Percentiles rank a stretch among this genome's conserved stretches.
Conservation (phyloP, 2,113 vertebrate genomes). For the Ardeotis arabs region DNA sequence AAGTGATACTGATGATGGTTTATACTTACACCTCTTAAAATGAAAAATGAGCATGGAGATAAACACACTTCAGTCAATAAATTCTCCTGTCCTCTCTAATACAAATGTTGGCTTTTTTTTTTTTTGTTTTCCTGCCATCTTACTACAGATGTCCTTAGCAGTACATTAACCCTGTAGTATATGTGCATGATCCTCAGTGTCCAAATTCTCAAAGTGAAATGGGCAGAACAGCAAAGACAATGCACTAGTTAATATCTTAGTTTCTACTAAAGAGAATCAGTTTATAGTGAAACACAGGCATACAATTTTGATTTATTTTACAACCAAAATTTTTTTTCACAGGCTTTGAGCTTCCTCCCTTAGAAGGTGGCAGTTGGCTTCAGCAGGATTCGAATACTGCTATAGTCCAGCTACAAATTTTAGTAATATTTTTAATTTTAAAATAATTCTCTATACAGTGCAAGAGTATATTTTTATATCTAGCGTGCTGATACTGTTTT, state of each 20-base stretch:
- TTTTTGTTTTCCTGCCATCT: not conserved
- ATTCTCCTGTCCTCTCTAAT: not conserved
- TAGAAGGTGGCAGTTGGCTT: not conserved
- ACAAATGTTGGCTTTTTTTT: not conserved
- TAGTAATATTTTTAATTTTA: not conserved
- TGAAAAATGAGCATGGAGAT: not conserved
- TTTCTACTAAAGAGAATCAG: not conserved
- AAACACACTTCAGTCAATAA: not conserved
- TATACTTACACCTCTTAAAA: conserved; percentile 2
- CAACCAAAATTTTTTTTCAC: not conserved
- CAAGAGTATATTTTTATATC: not conserved
- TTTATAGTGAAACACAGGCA: not conserved
- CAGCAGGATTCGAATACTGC: not conserved
- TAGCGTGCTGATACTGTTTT: not conserved
- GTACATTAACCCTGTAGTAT: not conserved
- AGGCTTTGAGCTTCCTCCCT: not conserved
- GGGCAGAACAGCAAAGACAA: not conserved
- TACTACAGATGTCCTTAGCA: not conserved
- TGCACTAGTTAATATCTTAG: not conserved
- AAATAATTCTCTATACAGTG: not conserved
- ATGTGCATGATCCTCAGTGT: not conserved
- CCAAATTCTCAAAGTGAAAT: not conserved
- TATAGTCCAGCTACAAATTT: not conserved
- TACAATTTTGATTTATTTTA: not conserved
- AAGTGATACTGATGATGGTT: not conserved